A percentile compares a stretch with the other conserved stretches of the same genome.
phyloP scores from a whole-genome alignment of 1,140 invertebrate genomes.

The Babylonia areolata region DNA sequence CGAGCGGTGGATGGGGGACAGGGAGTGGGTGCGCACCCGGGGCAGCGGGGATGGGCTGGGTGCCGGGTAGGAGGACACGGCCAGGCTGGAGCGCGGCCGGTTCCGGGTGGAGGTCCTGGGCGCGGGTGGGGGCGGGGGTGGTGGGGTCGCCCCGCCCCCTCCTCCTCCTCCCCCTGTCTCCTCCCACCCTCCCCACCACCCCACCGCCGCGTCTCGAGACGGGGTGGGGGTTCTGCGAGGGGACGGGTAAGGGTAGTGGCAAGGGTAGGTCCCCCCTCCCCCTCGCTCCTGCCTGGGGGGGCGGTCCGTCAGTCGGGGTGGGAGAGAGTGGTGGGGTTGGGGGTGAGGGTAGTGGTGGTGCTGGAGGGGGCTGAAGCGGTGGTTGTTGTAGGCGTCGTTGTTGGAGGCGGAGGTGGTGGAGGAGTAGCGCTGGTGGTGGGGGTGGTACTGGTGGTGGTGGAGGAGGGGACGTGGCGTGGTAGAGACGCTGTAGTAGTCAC shows the following conservation, averaged over 20 bases:
- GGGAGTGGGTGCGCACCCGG: not conserved
- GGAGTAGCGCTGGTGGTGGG: not conserved
- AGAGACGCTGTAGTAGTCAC: not conserved
- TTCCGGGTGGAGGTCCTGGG: not conserved
- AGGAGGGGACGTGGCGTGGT: not conserved
- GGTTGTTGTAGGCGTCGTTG: not conserved
- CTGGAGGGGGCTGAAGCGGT: not conserved
- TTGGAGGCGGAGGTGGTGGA: not conserved
- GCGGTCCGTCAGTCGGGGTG: not conserved
- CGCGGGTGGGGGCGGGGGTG: not conserved
- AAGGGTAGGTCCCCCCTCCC: not conserved
- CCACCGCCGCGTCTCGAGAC: not conserved
- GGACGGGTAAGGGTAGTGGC: too few relatives aligned
- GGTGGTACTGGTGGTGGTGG: not conserved
- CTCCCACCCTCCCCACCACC: too few relatives aligned
- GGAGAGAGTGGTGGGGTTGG: not conserved
- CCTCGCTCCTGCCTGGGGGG: slow-evolving; percentile 6
- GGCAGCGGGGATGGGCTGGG: not conserved
- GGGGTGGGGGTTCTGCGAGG: not conserved
- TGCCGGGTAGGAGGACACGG: not conserved
- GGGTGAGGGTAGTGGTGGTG: not conserved
- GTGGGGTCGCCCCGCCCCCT: too few relatives aligned
- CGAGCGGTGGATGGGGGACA: not conserved
- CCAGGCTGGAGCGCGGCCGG: not conserved
- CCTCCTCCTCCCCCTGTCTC: too few relatives aligned